These are phyloP conservation scores for Toxostoma redivivum DNA, from an alignment of 2,113 vertebrate genomes.

Conservation along the genomic window DNA sequence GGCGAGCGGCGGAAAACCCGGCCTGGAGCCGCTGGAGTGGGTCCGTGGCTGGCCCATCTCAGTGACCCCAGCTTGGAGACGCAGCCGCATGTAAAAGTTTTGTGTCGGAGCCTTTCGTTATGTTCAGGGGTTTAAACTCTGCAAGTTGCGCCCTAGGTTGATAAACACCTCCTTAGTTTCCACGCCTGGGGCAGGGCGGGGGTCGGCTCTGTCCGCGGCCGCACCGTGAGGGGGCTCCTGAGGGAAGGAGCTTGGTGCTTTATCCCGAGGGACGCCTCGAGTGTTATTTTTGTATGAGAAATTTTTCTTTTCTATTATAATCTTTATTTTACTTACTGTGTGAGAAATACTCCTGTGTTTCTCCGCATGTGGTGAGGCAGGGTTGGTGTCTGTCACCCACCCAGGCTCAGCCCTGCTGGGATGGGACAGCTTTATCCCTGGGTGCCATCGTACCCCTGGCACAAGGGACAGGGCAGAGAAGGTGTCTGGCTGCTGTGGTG, in stretches of 20 bases:
- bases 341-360: too few species aligned
- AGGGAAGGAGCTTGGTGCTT: rapidly evolving
- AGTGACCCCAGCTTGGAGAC: rapidly evolving
- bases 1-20: neutral
- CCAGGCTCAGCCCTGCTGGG: rapidly evolving
- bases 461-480: too few species aligned
- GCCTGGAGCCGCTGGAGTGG: rapidly evolving
- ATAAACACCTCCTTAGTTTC: neutral
- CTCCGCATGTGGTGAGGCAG: rapidly evolving
- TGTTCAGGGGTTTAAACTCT: rapidly evolving
- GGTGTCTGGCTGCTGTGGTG: rapidly evolving
- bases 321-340: too few species aligned
- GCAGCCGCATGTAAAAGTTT: rapidly evolving
- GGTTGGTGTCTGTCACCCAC: rapidly evolving
- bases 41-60: rapidly evolving
- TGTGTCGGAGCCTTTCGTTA: rapidly evolving
- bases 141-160: rapidly evolving
- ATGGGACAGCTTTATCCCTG: too few species aligned
- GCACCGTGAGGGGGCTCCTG: rapidly evolving
- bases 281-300: rapidly evolving
- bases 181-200: rapidly evolving
- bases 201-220: neutral
- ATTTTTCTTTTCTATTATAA: too few species aligned
- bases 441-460: rapidly evolving
- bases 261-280: rapidly evolving